Evolutionary conservation across 2,888 invertebrate genomes (phyloP).

Genomic region (Priapulus caudatus): DNA sequence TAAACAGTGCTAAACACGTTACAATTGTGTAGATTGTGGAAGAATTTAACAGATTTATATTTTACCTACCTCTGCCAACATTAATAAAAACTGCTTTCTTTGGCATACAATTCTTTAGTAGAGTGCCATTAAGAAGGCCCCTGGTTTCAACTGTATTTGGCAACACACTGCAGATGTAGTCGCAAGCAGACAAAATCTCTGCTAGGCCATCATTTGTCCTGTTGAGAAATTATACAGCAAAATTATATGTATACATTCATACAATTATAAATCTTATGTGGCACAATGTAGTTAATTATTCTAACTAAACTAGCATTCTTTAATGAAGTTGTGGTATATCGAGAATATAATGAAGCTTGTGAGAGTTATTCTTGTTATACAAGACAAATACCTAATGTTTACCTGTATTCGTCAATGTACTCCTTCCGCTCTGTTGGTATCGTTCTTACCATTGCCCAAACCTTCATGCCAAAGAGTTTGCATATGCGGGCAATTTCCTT

Average conservation of each 20-base stretch:
- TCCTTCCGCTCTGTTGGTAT: not conserved
- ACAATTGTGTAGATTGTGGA: too few species aligned
- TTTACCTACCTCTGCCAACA: not conserved
- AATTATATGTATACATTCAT: too few species aligned
- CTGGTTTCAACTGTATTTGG: not conserved
- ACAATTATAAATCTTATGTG: too few species aligned
- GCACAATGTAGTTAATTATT: too few species aligned
- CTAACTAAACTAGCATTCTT: too few species aligned
- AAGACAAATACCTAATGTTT: too few species aligned
- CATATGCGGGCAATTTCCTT: not conserved
- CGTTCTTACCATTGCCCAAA: not conserved
- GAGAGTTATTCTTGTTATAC: too few species aligned
- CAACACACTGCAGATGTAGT: constrained; percentile 3
- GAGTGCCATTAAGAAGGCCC: not conserved
- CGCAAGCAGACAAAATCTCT: not conserved
- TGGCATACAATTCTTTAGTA: not conserved
- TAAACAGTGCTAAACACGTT: too few species aligned
- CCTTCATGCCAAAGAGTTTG: not conserved
- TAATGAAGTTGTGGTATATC: too few species aligned
- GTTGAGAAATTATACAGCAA: too few species aligned
- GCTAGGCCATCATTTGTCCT: not conserved
- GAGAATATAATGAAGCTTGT: too few species aligned
- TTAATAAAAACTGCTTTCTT: not conserved
- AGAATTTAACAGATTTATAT: too few species aligned
- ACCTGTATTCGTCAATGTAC: not conserved